Percentiles rank a stretch among this genome's conserved stretches.
phyloP scores from a whole-genome alignment of 2,797 vertebrate genomes.

The Podarcis lilfordi region DNA sequence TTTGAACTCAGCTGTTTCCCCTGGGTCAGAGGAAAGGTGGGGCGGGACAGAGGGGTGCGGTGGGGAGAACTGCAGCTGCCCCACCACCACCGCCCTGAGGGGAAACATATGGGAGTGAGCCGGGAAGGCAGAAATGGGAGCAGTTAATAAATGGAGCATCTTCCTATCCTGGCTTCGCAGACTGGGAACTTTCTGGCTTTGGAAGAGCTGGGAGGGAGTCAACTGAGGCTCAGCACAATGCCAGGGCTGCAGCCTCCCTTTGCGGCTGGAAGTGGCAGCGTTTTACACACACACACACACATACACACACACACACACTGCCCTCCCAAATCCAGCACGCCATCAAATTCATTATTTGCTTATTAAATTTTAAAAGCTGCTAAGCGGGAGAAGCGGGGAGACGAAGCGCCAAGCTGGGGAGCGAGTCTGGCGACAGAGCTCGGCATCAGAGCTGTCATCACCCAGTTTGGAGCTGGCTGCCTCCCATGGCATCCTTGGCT shows the following conservation, averaged over 20 bases:
- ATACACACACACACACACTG: background rate
- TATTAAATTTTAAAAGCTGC: background rate
- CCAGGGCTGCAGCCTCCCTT: background rate
- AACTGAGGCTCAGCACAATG: constrained; percentile 51
- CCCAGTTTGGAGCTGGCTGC: background rate
- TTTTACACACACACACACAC: no score
- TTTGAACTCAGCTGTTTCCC: constrained; percentile 45
- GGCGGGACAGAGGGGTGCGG: constrained; percentile 20
- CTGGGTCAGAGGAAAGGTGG: background rate
- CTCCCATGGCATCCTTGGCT: background rate
- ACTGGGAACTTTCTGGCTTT: constrained; percentile 49
- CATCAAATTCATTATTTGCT: constrained; percentile 2
- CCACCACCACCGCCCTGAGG: constrained; percentile 24
- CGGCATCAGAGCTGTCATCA: background rate
- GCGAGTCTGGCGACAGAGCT: background rate
- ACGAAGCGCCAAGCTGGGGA: accelerated
- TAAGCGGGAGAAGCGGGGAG: background rate
- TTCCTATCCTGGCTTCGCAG: constrained; percentile 7
- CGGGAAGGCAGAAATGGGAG: constrained; percentile 27
- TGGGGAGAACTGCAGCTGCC: constrained; percentile 64
- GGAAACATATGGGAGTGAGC: constrained; percentile 51
- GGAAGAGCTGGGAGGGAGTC: constrained; percentile 54
- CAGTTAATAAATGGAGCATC: constrained; percentile 35
- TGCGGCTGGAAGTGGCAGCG: background rate
- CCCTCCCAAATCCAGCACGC: background rate